phyloP scores from a whole-genome alignment of 2,888 invertebrate species.

The Drosophila glabriapex region DNA sequence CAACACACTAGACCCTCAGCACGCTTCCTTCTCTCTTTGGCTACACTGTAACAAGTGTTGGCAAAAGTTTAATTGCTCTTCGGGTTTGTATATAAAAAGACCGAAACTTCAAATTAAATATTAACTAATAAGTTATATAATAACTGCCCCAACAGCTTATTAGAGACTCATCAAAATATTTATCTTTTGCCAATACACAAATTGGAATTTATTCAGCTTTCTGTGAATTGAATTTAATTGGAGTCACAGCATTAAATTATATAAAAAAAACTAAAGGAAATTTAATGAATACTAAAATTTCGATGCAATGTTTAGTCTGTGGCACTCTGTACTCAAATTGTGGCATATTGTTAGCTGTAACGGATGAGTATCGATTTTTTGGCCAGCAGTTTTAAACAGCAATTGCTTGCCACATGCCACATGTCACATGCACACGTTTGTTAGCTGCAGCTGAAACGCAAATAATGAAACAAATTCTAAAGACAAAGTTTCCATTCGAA shows the following conservation, averaged over 20 bases:
- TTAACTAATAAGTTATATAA: neutral
- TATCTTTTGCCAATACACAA: neutral
- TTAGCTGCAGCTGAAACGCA: conserved; percentile 15
- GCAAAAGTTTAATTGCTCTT: neutral
- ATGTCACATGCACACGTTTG: neutral
- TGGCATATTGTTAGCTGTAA: conserved; percentile 56
- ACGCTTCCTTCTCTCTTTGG: neutral
- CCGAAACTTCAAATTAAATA: neutral
- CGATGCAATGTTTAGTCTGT: neutral
- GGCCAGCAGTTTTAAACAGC: conserved; percentile 26
- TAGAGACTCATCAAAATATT: neutral
- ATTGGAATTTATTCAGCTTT: neutral
- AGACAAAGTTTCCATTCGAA: conserved; percentile 36
- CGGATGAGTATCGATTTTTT: conserved; percentile 65
- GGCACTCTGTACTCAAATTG: conserved; percentile 46
- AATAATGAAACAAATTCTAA: conserved; percentile 30
- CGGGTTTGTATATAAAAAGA: neutral
- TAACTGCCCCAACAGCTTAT: neutral
- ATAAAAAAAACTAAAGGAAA: neutral
- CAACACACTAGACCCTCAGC: neutral
- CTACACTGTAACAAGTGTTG: conserved; percentile 3
- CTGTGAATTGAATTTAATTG: neutral
- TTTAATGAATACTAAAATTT: neutral
- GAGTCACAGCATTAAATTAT: neutral
- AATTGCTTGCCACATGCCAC: conserved; percentile 14